Percentiles rank a stretch among this genome's conserved stretches.
Conservation (phyloP, 2,888 invertebrate species). For the Kryphioiulus occultus region DNA sequence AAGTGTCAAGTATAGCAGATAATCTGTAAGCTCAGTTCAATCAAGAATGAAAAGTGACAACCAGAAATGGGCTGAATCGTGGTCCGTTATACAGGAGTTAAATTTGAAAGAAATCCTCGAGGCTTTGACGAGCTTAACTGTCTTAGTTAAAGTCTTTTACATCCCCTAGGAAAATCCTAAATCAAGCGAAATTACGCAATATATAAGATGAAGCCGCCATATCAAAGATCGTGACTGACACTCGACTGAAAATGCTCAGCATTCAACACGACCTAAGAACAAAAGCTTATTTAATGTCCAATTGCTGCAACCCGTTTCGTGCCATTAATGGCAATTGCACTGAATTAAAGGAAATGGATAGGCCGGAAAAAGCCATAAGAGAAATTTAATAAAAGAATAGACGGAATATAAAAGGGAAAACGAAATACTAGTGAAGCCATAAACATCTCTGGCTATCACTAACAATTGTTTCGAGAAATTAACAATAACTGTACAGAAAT, state of each 20-base stretch:
- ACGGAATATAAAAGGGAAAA: background rate
- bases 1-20: too few species aligned
- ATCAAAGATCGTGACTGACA: background rate
- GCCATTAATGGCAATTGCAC: slow-evolving; percentile 25
- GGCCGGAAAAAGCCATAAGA: background rate
- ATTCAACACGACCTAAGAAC: background rate
- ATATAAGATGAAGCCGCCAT: slow-evolving; percentile 24
- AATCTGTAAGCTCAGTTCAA: too few species aligned
- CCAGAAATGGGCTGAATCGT: background rate
- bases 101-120: background rate
- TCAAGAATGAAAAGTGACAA: background rate
- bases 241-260: background rate
- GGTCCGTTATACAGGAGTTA: background rate
- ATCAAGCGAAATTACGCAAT: slow-evolving; percentile 26
- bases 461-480: background rate
- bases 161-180: background rate
- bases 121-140: background rate
- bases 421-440: background rate
- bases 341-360: slow-evolving; percentile 26
- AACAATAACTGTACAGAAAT: background rate
- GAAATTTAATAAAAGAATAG: slow-evolving; percentile 1
- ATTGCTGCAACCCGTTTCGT: slow-evolving; percentile 22
- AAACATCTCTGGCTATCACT: background rate
- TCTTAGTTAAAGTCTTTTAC: slow-evolving; percentile 12
- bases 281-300: background rate